Base-by-base conservation (phyloP, 1,140 invertebrate genomes). In the Saccostrea echinata region DNA sequence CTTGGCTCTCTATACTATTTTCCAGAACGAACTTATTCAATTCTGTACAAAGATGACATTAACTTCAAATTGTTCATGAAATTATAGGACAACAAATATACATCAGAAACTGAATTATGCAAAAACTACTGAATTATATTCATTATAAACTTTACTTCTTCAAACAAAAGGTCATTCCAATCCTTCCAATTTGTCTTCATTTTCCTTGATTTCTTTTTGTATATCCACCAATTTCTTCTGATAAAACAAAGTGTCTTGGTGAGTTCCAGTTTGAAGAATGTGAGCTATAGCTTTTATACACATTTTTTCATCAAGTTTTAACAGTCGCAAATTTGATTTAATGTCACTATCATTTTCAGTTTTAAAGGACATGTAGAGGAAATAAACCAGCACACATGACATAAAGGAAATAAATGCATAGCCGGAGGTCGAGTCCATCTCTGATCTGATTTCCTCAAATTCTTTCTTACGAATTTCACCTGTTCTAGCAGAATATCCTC, bases 321-420 rank as follows among this genome's bases (percentile, higher is more conserved):
- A 33, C 24, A 76, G 13, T 33, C 27, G 24, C 27, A 76, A 76
- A 33, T 76, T 76, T 16, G 68, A 27, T 76, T 33, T 76, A 30
- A 76, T 76, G 68, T 76, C 68, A 30, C 68, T 33, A 16, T 76
- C 68, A 76, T 76, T 76, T 76, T 76, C 68, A 16, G 9, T 33
- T 76, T 76, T 76, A 16, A 35, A 16, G 11, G 30, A 16, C 30
- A 76, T 30, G 68, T 76, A 76, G 27, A 33, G 13, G 12, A 30
- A 76, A 76, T 16, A 16, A 12, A 76, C 30, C 9, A 76, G 8
- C 16, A 9, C 27, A 76, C 68, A 30, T 33, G 33, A 11, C 11
- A 13, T 16, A 30, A 76, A 76, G 68, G 68, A 76, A 76, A 76
- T 3, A 76, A 76, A 76, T 76, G 68, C 27, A 76, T 33, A 12